Base-by-base conservation (phyloP, 1,140 invertebrate genomes). In the Magallana ariakensis region DNA sequence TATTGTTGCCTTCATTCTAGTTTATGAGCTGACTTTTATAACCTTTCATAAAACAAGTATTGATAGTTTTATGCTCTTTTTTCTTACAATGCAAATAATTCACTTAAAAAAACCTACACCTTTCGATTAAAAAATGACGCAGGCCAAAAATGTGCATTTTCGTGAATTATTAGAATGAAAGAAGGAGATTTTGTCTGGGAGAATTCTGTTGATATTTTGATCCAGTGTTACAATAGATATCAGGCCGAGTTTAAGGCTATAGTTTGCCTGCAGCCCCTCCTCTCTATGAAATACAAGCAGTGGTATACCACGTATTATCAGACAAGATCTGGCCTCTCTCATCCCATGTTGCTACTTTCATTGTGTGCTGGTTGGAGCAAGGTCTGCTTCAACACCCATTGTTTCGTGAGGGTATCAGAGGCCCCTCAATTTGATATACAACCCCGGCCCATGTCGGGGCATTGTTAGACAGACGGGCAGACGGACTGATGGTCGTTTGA, bases 371-470 rank as follows among this genome's bases (percentile, higher is more conserved):
- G 8, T 22, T 70, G 66, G 66, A 19, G 22, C 22, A 33, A 26
- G 33, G 66, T 70, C 66, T 70, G 66, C 66, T 70, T 70, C 66
- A 70, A 70, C 66, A 70, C 66, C 66, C 66, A 33, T 70, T 70
- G 66, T 70, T 3, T 70, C 66, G 66, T 70, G 66, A 70, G 66
- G 22, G 33, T 26, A 70, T 26, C 33, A 10, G 22, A 70, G 22
- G 33, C 22, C 66, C 33, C 66, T 70, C 22, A 26, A 22, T 26
- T 11, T 70, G 66, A 70, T 26, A 70, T 11, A 26, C 19, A 70
- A 70, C 6, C 66, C 22, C 4, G 15, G 66, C 22, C 11, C 13
- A 26, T 13, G 66, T 13, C 7, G 66, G 6, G 33, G 22, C 13
- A 26, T 70, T 70, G 22, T 70, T 70, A 26, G 11, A 13, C 66